Percentiles rank a stretch among this genome's conserved stretches.
Evolutionary conservation across 64 coral and sea anemone species (phyloP).

Genomic region (Stichodactyla mertensii): DNA sequence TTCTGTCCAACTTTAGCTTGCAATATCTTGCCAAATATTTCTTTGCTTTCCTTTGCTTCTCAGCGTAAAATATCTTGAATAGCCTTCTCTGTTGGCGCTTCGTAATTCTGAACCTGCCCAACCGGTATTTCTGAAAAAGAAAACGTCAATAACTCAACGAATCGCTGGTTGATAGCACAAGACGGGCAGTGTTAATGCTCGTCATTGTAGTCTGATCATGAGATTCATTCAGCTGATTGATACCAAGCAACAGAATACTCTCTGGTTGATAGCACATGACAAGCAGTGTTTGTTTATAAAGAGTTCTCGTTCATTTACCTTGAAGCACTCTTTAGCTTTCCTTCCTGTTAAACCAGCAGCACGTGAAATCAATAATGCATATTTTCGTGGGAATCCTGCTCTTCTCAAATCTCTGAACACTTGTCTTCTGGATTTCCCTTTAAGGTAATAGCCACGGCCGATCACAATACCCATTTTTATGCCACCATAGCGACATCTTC

Average conservation of each 20-base stretch:
- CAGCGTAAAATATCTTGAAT: neutral
- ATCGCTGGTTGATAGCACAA: no score
- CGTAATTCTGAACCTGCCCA: neutral
- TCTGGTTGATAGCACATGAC: neutral
- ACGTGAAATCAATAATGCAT: neutral
- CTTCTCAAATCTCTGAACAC: neutral
- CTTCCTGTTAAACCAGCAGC: slow-evolving; percentile 4
- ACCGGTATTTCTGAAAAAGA: neutral
- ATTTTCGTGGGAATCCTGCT: neutral
- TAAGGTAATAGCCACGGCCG: neutral
- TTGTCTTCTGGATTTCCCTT: neutral
- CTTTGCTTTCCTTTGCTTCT: neutral
- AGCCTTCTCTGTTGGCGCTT: neutral
- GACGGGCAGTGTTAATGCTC: no score
- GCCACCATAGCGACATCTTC: neutral
- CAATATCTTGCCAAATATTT: neutral
- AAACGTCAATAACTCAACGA: neutral
- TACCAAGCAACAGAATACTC: neutral
- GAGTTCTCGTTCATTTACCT: neutral
- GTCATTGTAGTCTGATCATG: neutral
- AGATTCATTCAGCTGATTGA: neutral
- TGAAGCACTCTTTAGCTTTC: neutral
- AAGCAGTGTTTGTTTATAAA: neutral
- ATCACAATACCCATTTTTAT: neutral
- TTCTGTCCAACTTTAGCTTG: neutral